These are phyloP conservation scores for Griposia aprilina DNA, from an alignment of 2,888 invertebrate genomes.

Conservation along the genomic window DNA sequence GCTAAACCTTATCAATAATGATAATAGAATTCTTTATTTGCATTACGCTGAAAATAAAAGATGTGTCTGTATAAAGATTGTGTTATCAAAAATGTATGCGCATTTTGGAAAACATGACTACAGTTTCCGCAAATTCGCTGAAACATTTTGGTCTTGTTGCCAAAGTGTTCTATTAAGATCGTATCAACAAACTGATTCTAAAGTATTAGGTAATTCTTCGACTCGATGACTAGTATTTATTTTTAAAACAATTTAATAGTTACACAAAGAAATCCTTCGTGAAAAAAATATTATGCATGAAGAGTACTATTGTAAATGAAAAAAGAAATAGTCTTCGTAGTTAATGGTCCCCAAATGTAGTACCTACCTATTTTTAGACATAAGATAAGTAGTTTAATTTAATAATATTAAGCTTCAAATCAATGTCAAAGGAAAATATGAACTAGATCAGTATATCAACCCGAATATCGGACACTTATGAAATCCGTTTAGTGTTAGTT, in stretches of 20 bases:
- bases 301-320: neutral
- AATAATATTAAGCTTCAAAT: neutral
- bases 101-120: constrained; percentile 16
- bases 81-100: constrained; percentile 4
- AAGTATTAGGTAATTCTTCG: neutral
- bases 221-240: neutral
- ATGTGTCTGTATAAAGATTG: constrained; percentile 17
- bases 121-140: neutral
- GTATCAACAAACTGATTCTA: neutral
- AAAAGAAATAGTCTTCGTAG: neutral
- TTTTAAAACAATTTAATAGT: neutral
- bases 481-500: too few relatives aligned
- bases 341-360: constrained; percentile 20
- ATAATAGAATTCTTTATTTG: constrained; percentile 24
- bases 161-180: neutral
- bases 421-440: neutral
- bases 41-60: constrained; percentile 8
- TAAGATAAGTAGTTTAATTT: constrained; percentile 13
- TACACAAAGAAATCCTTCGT: neutral
- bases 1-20: neutral
- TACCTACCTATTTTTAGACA: constrained; percentile 19
- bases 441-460: neutral
- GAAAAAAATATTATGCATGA: neutral
- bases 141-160: neutral
- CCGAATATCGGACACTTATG: neutral